Evolutionary conservation across 1,140 invertebrate genomes (phyloP).

Genomic region (Drosophila athabasca): DNA sequence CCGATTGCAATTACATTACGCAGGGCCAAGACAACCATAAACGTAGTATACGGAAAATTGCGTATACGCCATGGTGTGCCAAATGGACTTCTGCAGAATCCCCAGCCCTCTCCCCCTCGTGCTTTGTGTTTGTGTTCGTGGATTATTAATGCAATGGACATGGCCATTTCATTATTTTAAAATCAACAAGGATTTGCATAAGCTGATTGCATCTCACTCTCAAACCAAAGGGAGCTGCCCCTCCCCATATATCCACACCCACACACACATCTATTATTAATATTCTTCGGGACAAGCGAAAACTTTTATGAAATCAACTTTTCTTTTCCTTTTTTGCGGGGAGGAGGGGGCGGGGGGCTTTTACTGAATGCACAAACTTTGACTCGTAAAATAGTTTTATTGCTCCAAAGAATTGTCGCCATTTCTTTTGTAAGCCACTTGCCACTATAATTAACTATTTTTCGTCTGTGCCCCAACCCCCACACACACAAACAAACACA

Average conservation of each 20-base stretch:
- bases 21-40: conserved; percentile 47
- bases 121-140: conserved; percentile 10
- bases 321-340: conserved; percentile 5
- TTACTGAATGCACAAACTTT: conserved; percentile 38
- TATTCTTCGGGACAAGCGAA: conserved; percentile 47
- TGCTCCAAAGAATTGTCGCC: conserved; percentile 55
- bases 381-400: conserved; percentile 78
- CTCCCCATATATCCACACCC: neutral
- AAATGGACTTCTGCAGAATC: conserved; percentile 12
- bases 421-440: conserved; percentile 67
- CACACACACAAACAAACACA: neutral
- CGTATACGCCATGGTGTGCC: conserved; percentile 35
- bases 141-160: conserved; percentile 72
- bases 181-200: conserved; percentile 74
- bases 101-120: too few species aligned
- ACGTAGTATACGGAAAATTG: conserved; percentile 25
- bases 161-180: conserved; percentile 72
- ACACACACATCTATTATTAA: conserved; percentile 45
- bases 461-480: conserved; percentile 47
- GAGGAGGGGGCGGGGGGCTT: neutral
- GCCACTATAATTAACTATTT: conserved; percentile 77
- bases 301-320: conserved; percentile 73
- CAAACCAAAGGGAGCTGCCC: too few species aligned
- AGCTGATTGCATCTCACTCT: conserved; percentile 61
- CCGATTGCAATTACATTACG: conserved; percentile 77